These are phyloP conservation scores for Chymomyza costata DNA, from an alignment of 1,140 invertebrate species.

Conservation along the genomic window DNA sequence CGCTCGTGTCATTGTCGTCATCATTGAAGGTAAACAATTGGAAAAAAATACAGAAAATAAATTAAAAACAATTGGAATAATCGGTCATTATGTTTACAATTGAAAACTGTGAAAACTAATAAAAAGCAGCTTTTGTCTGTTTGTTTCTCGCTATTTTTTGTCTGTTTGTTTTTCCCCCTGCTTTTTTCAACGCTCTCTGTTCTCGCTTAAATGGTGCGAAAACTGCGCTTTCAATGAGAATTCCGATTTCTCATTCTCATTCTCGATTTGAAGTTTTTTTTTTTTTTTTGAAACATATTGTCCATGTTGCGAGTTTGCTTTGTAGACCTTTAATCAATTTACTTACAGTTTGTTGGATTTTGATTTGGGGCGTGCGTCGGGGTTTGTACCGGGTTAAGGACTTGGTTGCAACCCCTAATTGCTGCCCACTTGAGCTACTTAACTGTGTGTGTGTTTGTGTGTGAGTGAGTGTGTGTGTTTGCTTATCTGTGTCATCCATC, in stretches of 20 bases:
- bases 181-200: constrained; percentile 11
- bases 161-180: constrained; percentile 32
- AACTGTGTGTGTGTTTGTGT: too few relatives aligned
- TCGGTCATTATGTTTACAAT: constrained; percentile 22
- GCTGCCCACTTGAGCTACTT: constrained; percentile 50
- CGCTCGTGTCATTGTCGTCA: constrained; percentile 14
- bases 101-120: constrained; percentile 1
- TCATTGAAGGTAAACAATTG: constrained; percentile 18
- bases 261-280: constrained; percentile 32
- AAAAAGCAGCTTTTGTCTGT: constrained; percentile 50
- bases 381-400: constrained; percentile 37
- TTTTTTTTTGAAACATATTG: constrained; percentile 20
- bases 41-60: constrained; percentile 41
- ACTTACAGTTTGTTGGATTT: constrained; percentile 68
- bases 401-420: constrained; percentile 59
- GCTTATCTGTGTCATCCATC: constrained; percentile 60
- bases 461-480: too few relatives aligned
- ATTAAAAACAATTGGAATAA: constrained; percentile 56
- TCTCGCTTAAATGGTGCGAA: constrained; percentile 59
- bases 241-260: too few relatives aligned
- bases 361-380: constrained; percentile 65
- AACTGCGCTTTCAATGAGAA: constrained; percentile 52
- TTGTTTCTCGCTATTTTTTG: constrained; percentile 39
- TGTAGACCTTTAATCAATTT: constrained; percentile 54
- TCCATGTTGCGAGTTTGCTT: too few relatives aligned